Evolutionary conservation across 2,113 vertebrate species (phyloP).

Genomic region (Poeciliopsis prolifica): DNA sequence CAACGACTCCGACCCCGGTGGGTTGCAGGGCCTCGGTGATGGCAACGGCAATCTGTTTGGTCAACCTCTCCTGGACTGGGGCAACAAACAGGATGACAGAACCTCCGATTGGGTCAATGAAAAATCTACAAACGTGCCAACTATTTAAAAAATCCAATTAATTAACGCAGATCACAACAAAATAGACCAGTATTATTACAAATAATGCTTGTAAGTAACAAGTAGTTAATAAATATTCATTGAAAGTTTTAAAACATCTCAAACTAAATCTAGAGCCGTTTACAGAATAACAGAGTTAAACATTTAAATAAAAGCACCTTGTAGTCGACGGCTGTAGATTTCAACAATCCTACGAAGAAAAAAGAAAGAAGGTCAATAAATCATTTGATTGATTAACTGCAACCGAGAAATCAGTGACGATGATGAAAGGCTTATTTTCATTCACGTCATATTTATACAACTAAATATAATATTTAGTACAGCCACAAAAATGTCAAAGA

Average conservation of each 20-base stretch:
- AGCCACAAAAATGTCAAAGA: background rate
- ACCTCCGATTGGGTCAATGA: background rate
- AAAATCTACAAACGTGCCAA: too few relatives aligned
- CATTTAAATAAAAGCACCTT: constrained; percentile 81
- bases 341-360: constrained; percentile 89
- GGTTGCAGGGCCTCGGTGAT: constrained; percentile 96
- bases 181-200: too few relatives aligned
- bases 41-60: constrained; percentile 95
- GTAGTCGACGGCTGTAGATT: constrained; percentile 96
- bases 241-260: too few relatives aligned
- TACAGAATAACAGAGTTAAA: background rate
- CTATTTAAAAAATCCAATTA: too few relatives aligned
- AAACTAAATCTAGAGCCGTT: background rate
- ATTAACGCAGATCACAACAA: too few relatives aligned
- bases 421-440: background rate
- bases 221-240: too few relatives aligned
- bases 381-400: background rate
- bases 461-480: background rate
- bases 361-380: background rate
- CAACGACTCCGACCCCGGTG: constrained; percentile 92
- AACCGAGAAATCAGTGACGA: background rate
- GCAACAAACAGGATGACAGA: constrained; percentile 15
- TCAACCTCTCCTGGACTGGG: constrained; percentile 96
- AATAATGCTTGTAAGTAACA: too few relatives aligned
- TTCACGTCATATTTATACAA: background rate